These are phyloP conservation scores for Nanorana parkeri DNA, from an alignment of 2,113 vertebrate species.

Conservation along the genomic window DNA sequence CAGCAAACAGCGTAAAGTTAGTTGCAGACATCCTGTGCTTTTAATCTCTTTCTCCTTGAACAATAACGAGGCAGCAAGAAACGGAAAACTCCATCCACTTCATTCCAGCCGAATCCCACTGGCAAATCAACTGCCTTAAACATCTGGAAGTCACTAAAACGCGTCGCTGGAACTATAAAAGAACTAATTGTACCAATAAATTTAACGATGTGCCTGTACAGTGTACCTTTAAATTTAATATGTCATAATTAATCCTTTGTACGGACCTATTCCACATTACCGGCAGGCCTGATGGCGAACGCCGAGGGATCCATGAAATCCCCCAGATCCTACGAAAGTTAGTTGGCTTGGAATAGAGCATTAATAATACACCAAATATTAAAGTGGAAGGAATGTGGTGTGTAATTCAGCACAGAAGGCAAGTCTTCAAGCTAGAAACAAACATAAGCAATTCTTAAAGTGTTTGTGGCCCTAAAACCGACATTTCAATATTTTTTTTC, in stretches of 20 bases:
- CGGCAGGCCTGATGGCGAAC: not conserved
- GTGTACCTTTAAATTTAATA: constrained; percentile 48
- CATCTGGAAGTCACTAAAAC: constrained; percentile 52
- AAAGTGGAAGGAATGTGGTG: too few species aligned
- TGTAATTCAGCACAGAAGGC: too few species aligned
- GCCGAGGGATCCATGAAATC: not conserved
- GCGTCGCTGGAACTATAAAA: constrained; percentile 34
- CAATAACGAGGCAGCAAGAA: not conserved
- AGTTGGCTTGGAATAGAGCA: not conserved
- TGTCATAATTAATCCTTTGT: constrained; percentile 43
- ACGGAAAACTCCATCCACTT: not conserved
- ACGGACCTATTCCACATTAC: not conserved
- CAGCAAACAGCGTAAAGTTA: not conserved
- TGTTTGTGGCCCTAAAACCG: too few species aligned
- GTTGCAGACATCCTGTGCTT: not conserved
- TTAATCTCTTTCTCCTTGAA: constrained; percentile 22
- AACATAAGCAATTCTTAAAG: too few species aligned
- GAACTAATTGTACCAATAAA: constrained; percentile 49
- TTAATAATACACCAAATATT: not conserved
- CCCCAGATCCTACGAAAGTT: not conserved
- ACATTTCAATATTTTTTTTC: too few species aligned
- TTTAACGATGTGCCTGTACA: constrained; percentile 26
- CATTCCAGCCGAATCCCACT: constrained; percentile 31
- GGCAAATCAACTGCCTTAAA: constrained; percentile 40
- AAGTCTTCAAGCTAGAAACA: too few species aligned